These are phyloP conservation scores for Micromussa lordhowensis DNA, from an alignment of 92 coral and sea anemone genomes.

Conservation along the genomic window DNA sequence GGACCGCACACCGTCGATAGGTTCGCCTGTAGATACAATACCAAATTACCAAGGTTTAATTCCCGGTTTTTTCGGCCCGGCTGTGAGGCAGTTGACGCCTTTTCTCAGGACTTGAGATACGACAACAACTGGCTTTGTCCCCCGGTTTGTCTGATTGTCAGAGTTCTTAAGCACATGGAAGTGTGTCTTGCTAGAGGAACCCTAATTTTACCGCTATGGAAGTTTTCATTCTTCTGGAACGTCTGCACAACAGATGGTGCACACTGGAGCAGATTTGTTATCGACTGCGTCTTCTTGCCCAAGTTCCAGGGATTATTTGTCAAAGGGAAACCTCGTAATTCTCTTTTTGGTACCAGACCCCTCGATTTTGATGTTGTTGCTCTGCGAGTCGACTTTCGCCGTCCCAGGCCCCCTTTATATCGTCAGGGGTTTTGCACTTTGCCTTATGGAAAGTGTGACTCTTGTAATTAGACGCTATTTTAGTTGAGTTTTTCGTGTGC, in stretches of 20 bases:
- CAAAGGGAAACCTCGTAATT: constrained; percentile 58
- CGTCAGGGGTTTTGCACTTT: neutral
- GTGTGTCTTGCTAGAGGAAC: constrained; percentile 16
- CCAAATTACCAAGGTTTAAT: constrained; percentile 34
- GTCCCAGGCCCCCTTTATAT: neutral
- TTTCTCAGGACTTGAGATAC: no score
- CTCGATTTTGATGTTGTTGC: constrained; percentile 43
- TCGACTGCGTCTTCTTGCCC: constrained; percentile 26
- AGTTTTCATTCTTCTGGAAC: constrained; percentile 35
- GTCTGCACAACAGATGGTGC: neutral
- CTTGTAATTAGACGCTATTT: neutral
- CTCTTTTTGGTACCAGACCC: constrained; percentile 54
- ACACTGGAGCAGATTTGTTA: constrained; percentile 43
- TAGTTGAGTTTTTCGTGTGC: neutral
- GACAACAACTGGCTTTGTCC: no score
- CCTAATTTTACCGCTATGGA: constrained; percentile 27
- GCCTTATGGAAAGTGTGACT: neutral
- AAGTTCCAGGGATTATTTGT: constrained; percentile 30
- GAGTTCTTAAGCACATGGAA: no score
- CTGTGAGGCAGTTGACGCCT: constrained; percentile 31
- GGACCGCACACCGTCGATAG: constrained; percentile 42
- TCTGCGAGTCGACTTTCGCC: constrained; percentile 12
- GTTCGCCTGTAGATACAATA: constrained; percentile 40
- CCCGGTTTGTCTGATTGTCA: no score
- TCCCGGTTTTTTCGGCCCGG: constrained; percentile 28